These are phyloP conservation scores for Cephalopterus ornatus DNA, from an alignment of 2,113 vertebrate species.

Conservation along the genomic window DNA sequence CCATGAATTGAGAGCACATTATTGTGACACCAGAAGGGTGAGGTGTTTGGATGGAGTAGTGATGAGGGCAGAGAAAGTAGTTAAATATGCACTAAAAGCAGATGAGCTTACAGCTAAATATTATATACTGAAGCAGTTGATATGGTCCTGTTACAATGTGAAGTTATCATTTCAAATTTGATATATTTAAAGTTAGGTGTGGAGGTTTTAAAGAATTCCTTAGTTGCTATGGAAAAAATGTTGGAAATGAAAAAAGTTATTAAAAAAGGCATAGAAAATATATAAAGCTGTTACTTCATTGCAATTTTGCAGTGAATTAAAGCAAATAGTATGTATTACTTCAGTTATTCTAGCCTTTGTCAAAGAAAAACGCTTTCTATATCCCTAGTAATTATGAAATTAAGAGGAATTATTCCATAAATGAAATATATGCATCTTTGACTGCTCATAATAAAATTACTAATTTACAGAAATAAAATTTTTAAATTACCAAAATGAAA, in stretches of 20 bases:
- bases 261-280: background rate
- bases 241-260: background rate
- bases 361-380: background rate
- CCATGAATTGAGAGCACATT: fast-evolving
- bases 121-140: background rate
- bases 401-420: background rate
- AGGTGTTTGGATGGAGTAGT: background rate
- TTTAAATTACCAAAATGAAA: background rate
- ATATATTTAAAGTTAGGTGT: background rate
- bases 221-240: background rate
- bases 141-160: background rate
- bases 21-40: background rate
- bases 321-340: background rate
- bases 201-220: background rate
- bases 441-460: background rate
- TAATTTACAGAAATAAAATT: background rate
- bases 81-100: background rate
- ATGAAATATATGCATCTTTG: background rate
- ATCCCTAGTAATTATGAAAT: background rate
- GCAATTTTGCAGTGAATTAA: background rate
- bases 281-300: background rate
- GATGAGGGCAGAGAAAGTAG: background rate
- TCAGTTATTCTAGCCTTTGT: background rate
- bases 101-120: background rate
- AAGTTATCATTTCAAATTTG: background rate